Evolutionary conservation across 2,113 vertebrate species (phyloP), one percentile per base, ranked within the genome.

Genomic region (Anoplopoma fimbria): DNA sequence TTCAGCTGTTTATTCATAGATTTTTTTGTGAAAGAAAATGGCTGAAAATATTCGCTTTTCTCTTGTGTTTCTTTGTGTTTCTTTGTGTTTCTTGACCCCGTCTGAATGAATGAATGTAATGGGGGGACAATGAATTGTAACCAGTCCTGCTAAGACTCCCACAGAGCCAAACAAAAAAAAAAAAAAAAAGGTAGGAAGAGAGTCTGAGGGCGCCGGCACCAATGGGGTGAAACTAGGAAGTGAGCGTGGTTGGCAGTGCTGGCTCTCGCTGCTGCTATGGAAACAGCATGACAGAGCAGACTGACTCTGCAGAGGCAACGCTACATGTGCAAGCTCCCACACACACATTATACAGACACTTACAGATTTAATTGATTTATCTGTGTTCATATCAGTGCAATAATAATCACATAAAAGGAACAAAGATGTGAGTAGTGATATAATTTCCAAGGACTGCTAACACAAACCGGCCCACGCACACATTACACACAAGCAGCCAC

Each of bases 241-340:
- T 84, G 86, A 88, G 84, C 19, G 79, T 88, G 90, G 90, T 91
- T 92, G 89, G 90, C 84, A 89, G 85, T 79, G 78, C 73, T 85
- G 87, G 88, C 89, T 91, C 82, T 77, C n/a, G 51, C 88, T 90
- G 92, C 92, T 92, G 89, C 93, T 89, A 92, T 94, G 93, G 93
- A 91, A 94, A 94, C 92, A 89, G 67, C 69, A 90, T 91, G 89
- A 92, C 75, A 55, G 92, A 93, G 91, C 91, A 93, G 91, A 91
- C 91, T 83, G 88, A 91, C 85, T 87, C 85, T 84, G 88, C 91
- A 89, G 90, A 83, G 84, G 81, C 77, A 79, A 34, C 10, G 8
- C 71, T 80, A 68, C 74, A 83, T 77, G 77, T 73, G 25, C 71
- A 81, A 65, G 36, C 14, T 33, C 58, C 19, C 2, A 17, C 25